A percentile compares a stretch with the other conserved stretches of the same genome.
Evolutionary conservation across 1,140 invertebrate species (phyloP).

Genomic region (Cherax destructor): DNA sequence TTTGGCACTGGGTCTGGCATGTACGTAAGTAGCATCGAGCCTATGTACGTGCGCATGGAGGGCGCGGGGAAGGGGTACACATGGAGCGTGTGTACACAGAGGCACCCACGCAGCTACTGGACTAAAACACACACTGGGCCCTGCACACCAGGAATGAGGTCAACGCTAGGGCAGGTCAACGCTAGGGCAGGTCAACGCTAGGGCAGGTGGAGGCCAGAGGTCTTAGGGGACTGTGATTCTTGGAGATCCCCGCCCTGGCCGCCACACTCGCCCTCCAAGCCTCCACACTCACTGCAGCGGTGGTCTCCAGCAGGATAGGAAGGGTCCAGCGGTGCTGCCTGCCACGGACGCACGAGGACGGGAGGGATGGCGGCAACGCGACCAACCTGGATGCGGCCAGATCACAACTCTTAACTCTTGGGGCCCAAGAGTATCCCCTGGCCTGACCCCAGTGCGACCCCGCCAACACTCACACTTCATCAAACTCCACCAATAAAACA

Average conservation of each 20-base stretch:
- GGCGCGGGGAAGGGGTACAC: constrained; percentile 33
- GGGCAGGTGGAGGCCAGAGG: constrained; percentile 62
- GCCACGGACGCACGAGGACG: background rate
- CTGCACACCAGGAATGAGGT: constrained; percentile 54
- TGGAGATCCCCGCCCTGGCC: constrained; percentile 39
- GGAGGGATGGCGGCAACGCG: constrained; percentile 30
- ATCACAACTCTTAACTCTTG: constrained; percentile 64
- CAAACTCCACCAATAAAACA: background rate
- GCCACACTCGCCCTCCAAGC: background rate
- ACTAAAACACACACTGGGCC: constrained; percentile 9
- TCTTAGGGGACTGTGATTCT: constrained; percentile 44
- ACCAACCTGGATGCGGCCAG: constrained; percentile 51
- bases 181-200: constrained; percentile 30
- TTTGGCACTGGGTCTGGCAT: background rate
- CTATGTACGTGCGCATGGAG: background rate
- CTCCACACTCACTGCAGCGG: too few relatives aligned
- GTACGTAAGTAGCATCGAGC: background rate
- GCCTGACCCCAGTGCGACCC: constrained; percentile 58
- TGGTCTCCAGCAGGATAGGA: background rate
- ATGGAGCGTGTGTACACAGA: constrained; percentile 57
- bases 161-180: constrained; percentile 46
- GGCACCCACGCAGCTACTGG: constrained; percentile 57
- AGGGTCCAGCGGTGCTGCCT: background rate
- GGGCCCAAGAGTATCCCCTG: constrained; percentile 41
- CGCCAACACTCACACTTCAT: constrained; percentile 4